phyloP scores from a whole-genome alignment of 2,797 vertebrate species.

The Acrossocheilus wenchowensis region DNA sequence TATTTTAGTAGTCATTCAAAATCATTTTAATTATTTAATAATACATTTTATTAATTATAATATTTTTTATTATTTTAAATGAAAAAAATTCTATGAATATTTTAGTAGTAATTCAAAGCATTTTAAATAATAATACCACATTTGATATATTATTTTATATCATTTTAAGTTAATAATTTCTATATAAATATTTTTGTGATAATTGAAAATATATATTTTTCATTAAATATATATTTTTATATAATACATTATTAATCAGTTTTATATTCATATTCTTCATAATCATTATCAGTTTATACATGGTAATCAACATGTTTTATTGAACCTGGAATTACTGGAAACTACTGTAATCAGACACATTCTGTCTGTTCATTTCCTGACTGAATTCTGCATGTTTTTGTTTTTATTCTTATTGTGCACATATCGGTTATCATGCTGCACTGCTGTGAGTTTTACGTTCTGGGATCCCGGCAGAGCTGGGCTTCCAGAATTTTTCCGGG shows the following conservation, averaged over 20 bases:
- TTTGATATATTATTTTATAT: not conserved
- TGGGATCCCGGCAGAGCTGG: not conserved
- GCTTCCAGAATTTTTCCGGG: not conserved
- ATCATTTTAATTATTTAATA: no score
- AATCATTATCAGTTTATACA: not conserved
- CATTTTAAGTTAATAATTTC: not conserved
- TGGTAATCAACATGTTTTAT: not conserved
- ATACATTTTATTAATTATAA: no score
- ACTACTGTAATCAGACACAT: not conserved
- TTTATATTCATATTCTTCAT: not conserved
- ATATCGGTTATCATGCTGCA: not conserved
- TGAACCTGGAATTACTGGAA: not conserved
- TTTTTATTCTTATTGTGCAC: not conserved
- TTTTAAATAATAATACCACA: no score
- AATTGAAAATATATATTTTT: no score
- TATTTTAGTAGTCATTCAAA: no score
- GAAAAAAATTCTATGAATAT: no score
- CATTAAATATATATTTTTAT: no score
- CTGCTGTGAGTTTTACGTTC: not conserved
- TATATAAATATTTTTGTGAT: no score
- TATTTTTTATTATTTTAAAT: no score
- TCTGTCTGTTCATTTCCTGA: not conserved
- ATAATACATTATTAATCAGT: not conserved
- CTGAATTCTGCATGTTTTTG: not conserved
- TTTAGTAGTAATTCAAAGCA: no score